These are phyloP conservation scores for Cantharis nigra DNA, from an alignment of 2,888 invertebrate genomes.

Conservation along the genomic window DNA sequence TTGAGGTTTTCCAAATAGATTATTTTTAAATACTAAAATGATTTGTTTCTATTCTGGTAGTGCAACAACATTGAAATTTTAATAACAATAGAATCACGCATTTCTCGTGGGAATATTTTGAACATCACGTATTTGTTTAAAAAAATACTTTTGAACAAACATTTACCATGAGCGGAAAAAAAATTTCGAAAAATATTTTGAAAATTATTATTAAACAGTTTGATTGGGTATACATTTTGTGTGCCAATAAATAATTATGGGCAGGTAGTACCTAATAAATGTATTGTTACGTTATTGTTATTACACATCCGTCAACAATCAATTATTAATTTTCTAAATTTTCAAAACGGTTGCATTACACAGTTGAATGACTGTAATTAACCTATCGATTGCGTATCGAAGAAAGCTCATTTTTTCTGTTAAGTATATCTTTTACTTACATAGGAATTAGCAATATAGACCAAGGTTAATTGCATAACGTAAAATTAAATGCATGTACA, in stretches of 20 bases:
- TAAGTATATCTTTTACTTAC: constrained; percentile 10
- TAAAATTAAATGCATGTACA: constrained; percentile 12
- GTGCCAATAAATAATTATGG: not conserved
- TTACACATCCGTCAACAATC: not conserved
- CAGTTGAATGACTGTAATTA: constrained; percentile 19
- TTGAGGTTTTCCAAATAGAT: too few species aligned
- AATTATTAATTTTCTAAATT: not conserved
- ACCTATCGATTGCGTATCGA: constrained; percentile 5
- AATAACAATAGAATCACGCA: not conserved
- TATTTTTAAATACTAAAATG: not conserved
- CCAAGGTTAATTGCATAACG: constrained; percentile 43
- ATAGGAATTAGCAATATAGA: constrained; percentile 39
- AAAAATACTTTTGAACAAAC: not conserved
- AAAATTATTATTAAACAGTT: too few species aligned
- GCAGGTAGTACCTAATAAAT: not conserved
- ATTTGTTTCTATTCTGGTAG: not conserved
- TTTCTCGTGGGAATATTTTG: not conserved
- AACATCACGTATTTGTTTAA: not conserved
- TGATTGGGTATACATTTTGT: not conserved
- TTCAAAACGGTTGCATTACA: constrained; percentile 1
- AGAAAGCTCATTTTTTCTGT: constrained; percentile 14
- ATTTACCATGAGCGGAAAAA: not conserved
- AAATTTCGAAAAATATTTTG: too few species aligned
- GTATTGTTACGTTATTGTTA: not conserved
- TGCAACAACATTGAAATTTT: not conserved